phyloP scores from a whole-genome alignment of 2,888 invertebrate species.

The Muschampia plurimacula region DNA sequence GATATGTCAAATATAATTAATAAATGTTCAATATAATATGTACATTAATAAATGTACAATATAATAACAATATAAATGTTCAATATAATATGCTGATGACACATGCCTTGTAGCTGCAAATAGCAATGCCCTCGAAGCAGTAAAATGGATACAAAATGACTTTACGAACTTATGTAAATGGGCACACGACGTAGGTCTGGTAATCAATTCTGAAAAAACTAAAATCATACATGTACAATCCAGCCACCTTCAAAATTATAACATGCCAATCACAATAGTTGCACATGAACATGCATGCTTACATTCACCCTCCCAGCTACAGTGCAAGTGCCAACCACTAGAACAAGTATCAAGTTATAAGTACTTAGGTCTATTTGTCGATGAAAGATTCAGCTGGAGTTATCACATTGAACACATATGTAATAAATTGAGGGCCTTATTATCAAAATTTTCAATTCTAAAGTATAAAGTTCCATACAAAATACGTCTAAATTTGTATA shows the following conservation, averaged over 20 bases:
- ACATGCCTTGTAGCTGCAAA: not conserved
- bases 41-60: not conserved
- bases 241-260: not conserved
- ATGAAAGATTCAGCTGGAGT: not conserved
- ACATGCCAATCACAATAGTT: not conserved
- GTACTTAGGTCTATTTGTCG: not conserved
- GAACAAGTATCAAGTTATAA: not conserved
- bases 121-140: not conserved
- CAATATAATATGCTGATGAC: not conserved
- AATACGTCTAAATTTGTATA: not conserved
- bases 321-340: not conserved
- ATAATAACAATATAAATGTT: not conserved
- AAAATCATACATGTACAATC: not conserved
- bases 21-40: not conserved
- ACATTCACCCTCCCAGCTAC: not conserved
- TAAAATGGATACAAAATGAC: not conserved
- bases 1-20: not conserved
- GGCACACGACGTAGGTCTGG: not conserved
- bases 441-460: not conserved
- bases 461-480: conserved; percentile 1
- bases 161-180: not conserved
- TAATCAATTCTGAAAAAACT: not conserved
- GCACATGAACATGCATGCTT: not conserved
- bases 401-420: not conserved
- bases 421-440: not conserved